Percentiles rank a stretch among this genome's conserved stretches.
These are phyloP conservation scores for Oryzias sinensis DNA, from an alignment of 2,797 vertebrate genomes.

Conservation along the genomic window DNA sequence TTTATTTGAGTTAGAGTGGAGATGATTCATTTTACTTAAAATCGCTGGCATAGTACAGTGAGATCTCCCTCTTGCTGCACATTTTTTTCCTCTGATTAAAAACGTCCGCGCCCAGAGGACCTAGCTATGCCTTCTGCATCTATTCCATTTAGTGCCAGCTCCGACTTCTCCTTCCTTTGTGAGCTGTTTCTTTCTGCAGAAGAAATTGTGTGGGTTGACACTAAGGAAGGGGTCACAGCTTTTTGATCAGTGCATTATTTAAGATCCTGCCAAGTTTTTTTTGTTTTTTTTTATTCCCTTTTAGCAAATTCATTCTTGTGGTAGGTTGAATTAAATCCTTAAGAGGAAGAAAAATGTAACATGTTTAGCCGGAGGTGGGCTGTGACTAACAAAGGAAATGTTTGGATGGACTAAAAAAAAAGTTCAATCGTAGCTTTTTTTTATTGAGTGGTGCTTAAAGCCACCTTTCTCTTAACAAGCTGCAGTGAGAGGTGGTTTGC, in stretches of 20 bases:
- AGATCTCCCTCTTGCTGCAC: constrained; percentile 59
- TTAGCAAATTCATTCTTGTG: constrained; percentile 67
- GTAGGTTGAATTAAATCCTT: constrained; percentile 58
- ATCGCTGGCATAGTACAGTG: constrained; percentile 55
- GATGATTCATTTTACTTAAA: constrained; percentile 72
- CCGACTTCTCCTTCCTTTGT: constrained; percentile 56
- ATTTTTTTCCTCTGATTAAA: constrained; percentile 74
- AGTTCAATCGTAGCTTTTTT: constrained; percentile 69
- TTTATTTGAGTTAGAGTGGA: constrained; percentile 66
- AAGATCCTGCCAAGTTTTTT: constrained; percentile 61
- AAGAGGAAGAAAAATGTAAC: constrained; percentile 59
- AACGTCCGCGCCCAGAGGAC: constrained; percentile 64
- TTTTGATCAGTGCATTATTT: constrained; percentile 71
- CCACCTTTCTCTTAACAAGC: constrained; percentile 77
- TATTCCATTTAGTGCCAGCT: constrained; percentile 56
- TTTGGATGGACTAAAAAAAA: constrained; percentile 61
- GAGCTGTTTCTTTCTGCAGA: constrained; percentile 50
- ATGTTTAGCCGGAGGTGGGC: constrained; percentile 63
- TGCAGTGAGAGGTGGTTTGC: constrained; percentile 77
- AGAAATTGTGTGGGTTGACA: constrained; percentile 69
- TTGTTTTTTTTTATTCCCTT: constrained; percentile 36
- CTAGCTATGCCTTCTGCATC: constrained; percentile 55
- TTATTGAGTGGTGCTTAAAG: constrained; percentile 72
- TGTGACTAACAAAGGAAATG: constrained; percentile 73
- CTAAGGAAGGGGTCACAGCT: constrained; percentile 62